Evolutionary conservation across 2,888 invertebrate genomes (phyloP).

Genomic region (Tethea ocularis): DNA sequence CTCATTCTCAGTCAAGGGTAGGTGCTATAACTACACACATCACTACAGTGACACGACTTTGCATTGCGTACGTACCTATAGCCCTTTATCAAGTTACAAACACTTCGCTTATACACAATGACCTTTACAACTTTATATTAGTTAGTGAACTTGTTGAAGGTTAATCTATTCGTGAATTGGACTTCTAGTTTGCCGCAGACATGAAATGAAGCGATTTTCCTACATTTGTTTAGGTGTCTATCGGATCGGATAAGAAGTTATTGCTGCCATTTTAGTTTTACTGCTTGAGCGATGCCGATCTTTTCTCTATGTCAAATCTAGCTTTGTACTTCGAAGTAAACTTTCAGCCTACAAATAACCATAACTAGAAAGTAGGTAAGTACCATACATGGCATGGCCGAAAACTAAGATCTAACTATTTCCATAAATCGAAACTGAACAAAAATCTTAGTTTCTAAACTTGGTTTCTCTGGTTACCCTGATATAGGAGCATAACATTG

Average conservation of each 20-base stretch:
- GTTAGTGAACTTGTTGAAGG: slow-evolving; percentile 3
- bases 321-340: not conserved
- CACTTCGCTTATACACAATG: slow-evolving; percentile 8
- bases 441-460: too few relatives aligned
- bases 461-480: too few relatives aligned
- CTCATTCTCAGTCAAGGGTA: too few relatives aligned
- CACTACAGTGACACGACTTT: not conserved
- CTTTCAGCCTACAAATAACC: not conserved
- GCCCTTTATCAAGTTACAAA: slow-evolving; percentile 8
- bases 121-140: slow-evolving; percentile 12
- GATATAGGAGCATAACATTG: too few relatives aligned
- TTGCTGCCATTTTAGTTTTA: slow-evolving; percentile 4
- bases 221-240: slow-evolving; percentile 7
- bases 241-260: slow-evolving; percentile 8
- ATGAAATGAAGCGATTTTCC: slow-evolving; percentile 6
- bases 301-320: not conserved
- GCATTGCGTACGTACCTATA: not conserved
- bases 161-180: slow-evolving; percentile 11
- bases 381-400: too few relatives aligned
- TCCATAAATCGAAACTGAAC: too few relatives aligned
- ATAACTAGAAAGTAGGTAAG: too few relatives aligned
- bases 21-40: not conserved
- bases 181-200: slow-evolving; percentile 5
- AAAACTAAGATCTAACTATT: too few relatives aligned
- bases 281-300: not conserved